These are phyloP conservation scores for Epinephelus lanceolatus DNA, from an alignment of 2,113 vertebrate genomes.

Conservation along the genomic window DNA sequence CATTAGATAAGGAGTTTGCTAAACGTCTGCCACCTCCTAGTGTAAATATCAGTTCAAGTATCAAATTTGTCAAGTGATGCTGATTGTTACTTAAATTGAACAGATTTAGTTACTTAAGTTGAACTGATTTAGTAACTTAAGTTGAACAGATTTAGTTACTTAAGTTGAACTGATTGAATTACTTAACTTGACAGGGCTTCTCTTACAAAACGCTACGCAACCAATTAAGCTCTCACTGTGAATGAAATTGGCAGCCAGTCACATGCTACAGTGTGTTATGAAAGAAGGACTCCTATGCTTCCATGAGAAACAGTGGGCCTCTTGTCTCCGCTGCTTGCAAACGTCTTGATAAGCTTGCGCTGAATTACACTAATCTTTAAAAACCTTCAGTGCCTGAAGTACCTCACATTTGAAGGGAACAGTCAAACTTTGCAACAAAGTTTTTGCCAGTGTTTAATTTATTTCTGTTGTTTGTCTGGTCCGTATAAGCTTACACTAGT, in stretches of 20 bases:
- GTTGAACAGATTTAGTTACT: neutral
- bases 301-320: constrained; percentile 70
- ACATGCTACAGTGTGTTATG: constrained; percentile 60
- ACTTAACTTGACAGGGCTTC: neutral
- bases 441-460: constrained; percentile 5
- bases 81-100: neutral
- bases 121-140: neutral
- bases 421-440: neutral
- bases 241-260: constrained; percentile 47
- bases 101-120: neutral
- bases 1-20: neutral
- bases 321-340: constrained; percentile 62
- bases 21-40: neutral
- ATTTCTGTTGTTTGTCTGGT: constrained; percentile 7
- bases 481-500: neutral
- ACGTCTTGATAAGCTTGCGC: constrained; percentile 54
- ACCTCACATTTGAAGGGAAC: constrained; percentile 22
- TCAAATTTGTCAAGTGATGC: neutral
- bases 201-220: constrained; percentile 41
- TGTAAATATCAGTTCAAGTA: neutral
- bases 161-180: neutral
- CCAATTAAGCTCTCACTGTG: constrained; percentile 21
- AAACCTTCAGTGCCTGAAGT: constrained; percentile 29
- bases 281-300: constrained; percentile 49
- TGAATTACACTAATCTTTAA: constrained; percentile 69